Evolutionary conservation across 2,888 invertebrate species (phyloP), one percentile per base, ranked within the genome.

Genomic region (Diarsia brunnea): DNA sequence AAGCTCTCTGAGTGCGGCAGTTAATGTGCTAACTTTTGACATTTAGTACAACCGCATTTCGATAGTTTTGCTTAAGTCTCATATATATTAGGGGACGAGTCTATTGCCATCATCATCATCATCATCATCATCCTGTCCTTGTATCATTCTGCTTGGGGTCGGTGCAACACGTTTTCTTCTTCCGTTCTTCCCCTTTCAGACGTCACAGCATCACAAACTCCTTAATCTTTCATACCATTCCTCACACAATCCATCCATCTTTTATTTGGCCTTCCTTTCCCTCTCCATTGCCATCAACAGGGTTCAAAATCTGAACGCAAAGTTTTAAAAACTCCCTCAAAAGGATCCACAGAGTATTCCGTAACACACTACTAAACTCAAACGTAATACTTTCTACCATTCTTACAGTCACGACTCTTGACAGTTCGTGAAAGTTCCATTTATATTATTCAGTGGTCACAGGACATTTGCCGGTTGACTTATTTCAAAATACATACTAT

Each of bases 401-500:
- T 51, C 31, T 47, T 58, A 16, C 27, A 27, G 14, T 49, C 19
- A 21, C 11, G 5, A 8, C 74, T 61, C 38, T 47, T 66, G 47
- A 51, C n/a, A 45, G 27, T 58, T 45, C 49, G 31, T 81, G 21
- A 75, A 67, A 67, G 10, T 63, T 60, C 60, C 49, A 70, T 78
- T 80, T 78, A 79, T 73, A 43, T 80, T 60, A 72, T 84, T 69
- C 75, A 68, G 58, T n/a, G 69, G 69, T 27, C 58, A 45, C 45
- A 31, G 12, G 53, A 69, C 63, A 67, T 49, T 80, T 67, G 10
- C 55, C 76, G 21, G n/a, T 21, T 75, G 85, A 82, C 69, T 82
- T 81, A 75, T 73, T 81, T 69, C 69, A 64, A 67, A 69, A 66
- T 60, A 60, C 51, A 75, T 31, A 70, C 49, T 64, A 64, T 60